Conservation (phyloP, 2,113 vertebrate genomes). For the Dasyprocta punctata region DNA sequence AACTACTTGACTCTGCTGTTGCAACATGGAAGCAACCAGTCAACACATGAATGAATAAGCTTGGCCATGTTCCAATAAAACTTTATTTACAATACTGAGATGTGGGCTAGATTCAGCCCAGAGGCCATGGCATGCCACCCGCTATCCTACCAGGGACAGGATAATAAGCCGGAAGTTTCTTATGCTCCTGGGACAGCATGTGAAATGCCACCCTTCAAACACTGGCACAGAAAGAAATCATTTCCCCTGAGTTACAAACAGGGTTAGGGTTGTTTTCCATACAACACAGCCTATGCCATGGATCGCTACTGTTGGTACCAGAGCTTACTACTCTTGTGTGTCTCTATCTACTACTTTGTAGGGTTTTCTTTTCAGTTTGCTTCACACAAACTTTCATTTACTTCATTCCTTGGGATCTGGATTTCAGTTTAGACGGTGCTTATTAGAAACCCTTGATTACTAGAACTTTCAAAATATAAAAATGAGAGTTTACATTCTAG, state of each 20-base stretch:
- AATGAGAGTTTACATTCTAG: accelerated
- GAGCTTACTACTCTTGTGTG: not conserved
- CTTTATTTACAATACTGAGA: not conserved
- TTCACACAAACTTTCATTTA: not conserved
- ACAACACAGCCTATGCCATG: accelerated
- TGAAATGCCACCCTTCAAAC: not conserved
- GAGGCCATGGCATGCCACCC: not conserved
- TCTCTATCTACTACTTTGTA: accelerated
- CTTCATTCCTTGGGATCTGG: not conserved
- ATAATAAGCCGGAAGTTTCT: no score
- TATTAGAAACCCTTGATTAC: not conserved
- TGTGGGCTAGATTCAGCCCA: not conserved
- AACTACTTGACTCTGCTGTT: not conserved
- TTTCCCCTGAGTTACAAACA: not conserved
- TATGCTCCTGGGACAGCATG: accelerated
- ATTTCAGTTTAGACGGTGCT: not conserved
- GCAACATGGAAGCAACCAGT: accelerated
- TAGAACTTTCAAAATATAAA: not conserved
- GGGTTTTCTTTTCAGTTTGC: not conserved
- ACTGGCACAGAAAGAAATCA: accelerated
- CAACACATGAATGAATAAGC: accelerated
- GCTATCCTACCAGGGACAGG: accelerated
- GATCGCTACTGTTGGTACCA: accelerated
- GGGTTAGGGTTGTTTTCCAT: accelerated
- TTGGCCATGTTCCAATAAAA: not conserved